Conservation (phyloP, 2,888 invertebrate species). For the Seira ritae region DNA sequence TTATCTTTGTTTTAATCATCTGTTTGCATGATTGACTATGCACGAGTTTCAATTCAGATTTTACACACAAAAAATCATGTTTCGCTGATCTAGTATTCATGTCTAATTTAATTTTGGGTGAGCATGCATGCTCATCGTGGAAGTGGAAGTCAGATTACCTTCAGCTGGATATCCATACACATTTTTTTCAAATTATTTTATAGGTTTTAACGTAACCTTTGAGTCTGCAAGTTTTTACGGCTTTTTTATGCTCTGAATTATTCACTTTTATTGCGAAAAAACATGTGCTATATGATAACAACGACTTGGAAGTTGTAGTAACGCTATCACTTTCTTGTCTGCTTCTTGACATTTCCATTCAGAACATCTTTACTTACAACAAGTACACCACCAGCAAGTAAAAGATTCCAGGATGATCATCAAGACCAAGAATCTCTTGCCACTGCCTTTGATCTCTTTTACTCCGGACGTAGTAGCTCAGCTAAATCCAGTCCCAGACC, state of each 20-base stretch:
- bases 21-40: neutral
- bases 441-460: conserved; percentile 35
- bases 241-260: neutral
- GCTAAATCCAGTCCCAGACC: neutral
- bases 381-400: neutral
- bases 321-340: neutral
- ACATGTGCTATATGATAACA: neutral
- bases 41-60: neutral
- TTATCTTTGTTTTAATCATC: neutral
- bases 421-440: neutral
- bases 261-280: neutral
- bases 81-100: neutral
- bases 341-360: neutral
- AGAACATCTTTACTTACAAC: neutral
- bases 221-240: neutral
- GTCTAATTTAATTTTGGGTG: neutral
- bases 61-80: neutral
- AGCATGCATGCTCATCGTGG: neutral
- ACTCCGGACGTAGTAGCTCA: conserved; percentile 7
- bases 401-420: neutral
- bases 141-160: neutral
- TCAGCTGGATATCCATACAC: neutral
- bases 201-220: neutral
- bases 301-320: neutral
- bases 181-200: neutral